Evolutionary conservation across 2,888 invertebrate genomes (phyloP).

Genomic region (Tachystola acroxantha): DNA sequence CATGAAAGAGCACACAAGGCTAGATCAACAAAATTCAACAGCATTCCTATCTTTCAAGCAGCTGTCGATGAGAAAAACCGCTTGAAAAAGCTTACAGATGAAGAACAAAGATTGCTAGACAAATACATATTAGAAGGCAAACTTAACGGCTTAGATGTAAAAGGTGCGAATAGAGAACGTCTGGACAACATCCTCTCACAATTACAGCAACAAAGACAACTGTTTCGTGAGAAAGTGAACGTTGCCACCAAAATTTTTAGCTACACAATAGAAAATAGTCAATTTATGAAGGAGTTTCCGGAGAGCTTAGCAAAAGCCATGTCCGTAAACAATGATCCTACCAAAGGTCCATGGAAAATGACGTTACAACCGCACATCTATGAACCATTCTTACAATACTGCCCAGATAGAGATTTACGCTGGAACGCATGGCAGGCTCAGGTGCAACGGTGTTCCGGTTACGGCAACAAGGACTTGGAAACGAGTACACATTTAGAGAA

Average conservation of each 20-base stretch:
- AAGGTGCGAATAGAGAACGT: slow-evolving; percentile 66
- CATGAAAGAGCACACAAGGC: slow-evolving; percentile 88
- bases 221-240: slow-evolving; percentile 83
- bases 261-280: slow-evolving; percentile 81
- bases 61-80: slow-evolving; percentile 77
- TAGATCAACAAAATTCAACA: slow-evolving; percentile 85
- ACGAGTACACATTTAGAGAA: slow-evolving; percentile 88
- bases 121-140: slow-evolving; percentile 90
- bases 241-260: slow-evolving; percentile 81
- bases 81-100: slow-evolving; percentile 66
- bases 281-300: slow-evolving; percentile 86
- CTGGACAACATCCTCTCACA: slow-evolving; percentile 68
- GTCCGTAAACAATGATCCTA: slow-evolving; percentile 79
- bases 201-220: slow-evolving; percentile 74
- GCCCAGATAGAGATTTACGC: slow-evolving; percentile 86
- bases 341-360: slow-evolving; percentile 90
- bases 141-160: slow-evolving; percentile 87
- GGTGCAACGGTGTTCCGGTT: slow-evolving; percentile 83
- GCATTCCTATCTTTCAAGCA: slow-evolving; percentile 82
- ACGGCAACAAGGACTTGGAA: slow-evolving; percentile 79
- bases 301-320: slow-evolving; percentile 81
- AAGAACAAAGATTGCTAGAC: slow-evolving; percentile 84
- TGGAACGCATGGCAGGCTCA: slow-evolving; percentile 93
- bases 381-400: slow-evolving; percentile 88
- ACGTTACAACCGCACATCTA: slow-evolving; percentile 86